phyloP scores from a whole-genome alignment of 1,140 invertebrate genomes.

The Bombus haemorrhoidalis region DNA sequence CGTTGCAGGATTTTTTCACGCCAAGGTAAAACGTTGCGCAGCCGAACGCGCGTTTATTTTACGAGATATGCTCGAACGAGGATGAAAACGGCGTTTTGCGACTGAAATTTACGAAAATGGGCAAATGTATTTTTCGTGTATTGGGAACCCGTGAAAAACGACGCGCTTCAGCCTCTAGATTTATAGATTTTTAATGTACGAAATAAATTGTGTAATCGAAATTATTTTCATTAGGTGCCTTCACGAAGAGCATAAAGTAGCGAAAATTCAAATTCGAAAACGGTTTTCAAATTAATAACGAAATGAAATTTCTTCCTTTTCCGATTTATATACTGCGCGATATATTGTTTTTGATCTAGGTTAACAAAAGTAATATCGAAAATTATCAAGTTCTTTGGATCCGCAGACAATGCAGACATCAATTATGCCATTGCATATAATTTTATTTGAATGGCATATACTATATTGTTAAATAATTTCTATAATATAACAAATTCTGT shows the following conservation, averaged over 20 bases:
- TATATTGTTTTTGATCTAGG: too few species aligned
- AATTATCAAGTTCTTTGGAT: too few species aligned
- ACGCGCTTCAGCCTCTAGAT: neutral
- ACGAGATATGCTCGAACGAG: neutral
- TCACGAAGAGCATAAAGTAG: too few species aligned
- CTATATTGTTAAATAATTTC: neutral
- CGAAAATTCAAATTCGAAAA: neutral
- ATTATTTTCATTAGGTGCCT: neutral
- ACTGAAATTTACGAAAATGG: neutral
- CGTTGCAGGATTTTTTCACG: neutral
- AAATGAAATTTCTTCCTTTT: too few species aligned
- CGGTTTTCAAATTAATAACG: too few species aligned
- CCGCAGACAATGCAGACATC: too few species aligned
- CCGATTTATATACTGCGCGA: too few species aligned
- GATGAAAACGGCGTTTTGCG: neutral
- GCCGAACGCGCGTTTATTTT: neutral
- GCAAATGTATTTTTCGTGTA: neutral
- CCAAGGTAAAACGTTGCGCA: neutral
- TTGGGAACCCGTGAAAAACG: neutral
- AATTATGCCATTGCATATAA: too few species aligned
- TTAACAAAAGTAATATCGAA: too few species aligned
- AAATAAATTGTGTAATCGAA: neutral
- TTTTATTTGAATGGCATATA: too few species aligned
- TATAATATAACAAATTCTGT: neutral
- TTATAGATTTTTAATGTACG: neutral